These are phyloP conservation scores for Hemithea aestivaria DNA, from an alignment of 2,888 invertebrate genomes.

Conservation along the genomic window DNA sequence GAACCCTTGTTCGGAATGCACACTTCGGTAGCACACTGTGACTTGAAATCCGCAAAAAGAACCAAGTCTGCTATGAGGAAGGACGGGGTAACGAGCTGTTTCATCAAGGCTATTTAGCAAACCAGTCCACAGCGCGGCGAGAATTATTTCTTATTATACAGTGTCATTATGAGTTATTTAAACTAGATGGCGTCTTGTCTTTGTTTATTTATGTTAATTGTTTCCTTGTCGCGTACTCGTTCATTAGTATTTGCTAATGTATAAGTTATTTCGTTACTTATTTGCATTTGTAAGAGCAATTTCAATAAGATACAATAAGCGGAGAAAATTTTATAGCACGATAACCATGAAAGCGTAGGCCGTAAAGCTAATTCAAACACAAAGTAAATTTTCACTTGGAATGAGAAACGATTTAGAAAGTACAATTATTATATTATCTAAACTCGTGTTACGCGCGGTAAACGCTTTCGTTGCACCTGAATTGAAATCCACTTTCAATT, in stretches of 20 bases:
- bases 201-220: conserved; percentile 23
- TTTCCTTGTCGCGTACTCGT: conserved; percentile 15
- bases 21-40: conserved; percentile 32
- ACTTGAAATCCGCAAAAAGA: conserved; percentile 31
- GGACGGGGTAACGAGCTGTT: conserved; percentile 31
- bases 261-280: conserved; percentile 16
- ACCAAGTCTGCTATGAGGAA: conserved; percentile 44
- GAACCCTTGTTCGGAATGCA: conserved; percentile 45
- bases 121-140: conserved; percentile 22
- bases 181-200: conserved; percentile 13
- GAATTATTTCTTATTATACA: conserved; percentile 21
- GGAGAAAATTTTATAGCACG: conserved; percentile 24
- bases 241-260: conserved; percentile 8
- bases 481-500: conserved; percentile 56
- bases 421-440: conserved; percentile 50
- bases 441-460: conserved; percentile 54
- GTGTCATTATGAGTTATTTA: conserved; percentile 17
- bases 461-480: conserved; percentile 59
- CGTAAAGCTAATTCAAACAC: conserved; percentile 34
- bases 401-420: conserved; percentile 61
- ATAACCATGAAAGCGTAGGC: conserved; percentile 35
- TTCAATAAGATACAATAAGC: conserved; percentile 20
- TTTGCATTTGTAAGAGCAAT: conserved; percentile 23
- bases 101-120: conserved; percentile 26
- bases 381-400: conserved; percentile 41